Evolutionary conservation across 2,888 invertebrate species (phyloP), one percentile per base, ranked within the genome.

Genomic region (Melanostoma scalare): DNA sequence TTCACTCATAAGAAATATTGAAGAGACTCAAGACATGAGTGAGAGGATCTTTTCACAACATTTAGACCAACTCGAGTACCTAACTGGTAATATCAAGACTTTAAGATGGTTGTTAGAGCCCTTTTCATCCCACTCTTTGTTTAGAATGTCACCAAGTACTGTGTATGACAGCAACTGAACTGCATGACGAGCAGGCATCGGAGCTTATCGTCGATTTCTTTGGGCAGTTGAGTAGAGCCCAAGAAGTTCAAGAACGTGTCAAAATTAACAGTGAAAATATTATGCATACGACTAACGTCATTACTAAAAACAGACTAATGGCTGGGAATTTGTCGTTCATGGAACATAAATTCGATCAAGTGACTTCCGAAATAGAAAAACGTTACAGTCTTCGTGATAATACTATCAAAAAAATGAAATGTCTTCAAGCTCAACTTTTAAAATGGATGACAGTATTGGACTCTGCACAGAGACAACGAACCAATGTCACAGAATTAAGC

Each of bases 371-470:
- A 50, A 88, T 90, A 10, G 88, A 87, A 36, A 86, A 85, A 6
- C 88, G 90, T 3, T 89, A 89, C 68, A 48, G 53, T 0, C 69
- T 88, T 40, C 89, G 90, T 6, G 90, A 90, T 60, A 53, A 73
- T 4, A 86, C 89, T 0, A 85, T 87, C 0, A 53, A 69, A 1
- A 88, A 87, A 69, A 91, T 90, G 90, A 78, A 84, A 1, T 38
- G 63, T 0, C 86, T 90, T 67, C 89, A 87, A 38, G 75, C 78
- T 0, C 87, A 89, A 52, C 86, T 90, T 0, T 73, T 86, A 4
- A 85, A 80, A 0, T 90, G 89, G 44, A 85, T 89, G 0, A 86
- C 86, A 0, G 84, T 87, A 0, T 63, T 90, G 1, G 58, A 75
- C 53, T 85, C 89, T 3, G 89, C 88, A 69, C 87, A 90, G 20